phyloP scores from a whole-genome alignment of 2,797 vertebrate genomes.

The Pyrocephalus nanus region DNA sequence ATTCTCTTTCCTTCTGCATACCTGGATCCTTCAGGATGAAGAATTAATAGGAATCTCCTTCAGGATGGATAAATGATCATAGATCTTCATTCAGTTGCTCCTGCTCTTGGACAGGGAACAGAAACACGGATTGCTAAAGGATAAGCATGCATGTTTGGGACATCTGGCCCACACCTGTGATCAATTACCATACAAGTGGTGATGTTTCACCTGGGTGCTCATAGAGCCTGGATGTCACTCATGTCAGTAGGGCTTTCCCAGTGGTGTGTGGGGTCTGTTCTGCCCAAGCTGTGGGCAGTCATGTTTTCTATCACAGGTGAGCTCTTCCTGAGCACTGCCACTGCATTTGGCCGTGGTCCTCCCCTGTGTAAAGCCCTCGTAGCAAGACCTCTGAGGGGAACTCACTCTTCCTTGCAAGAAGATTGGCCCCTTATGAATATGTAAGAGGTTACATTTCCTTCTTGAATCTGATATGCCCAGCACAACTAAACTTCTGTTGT shows the following conservation, averaged over 20 bases:
- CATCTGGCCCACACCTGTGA: not conserved
- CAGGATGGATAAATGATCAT: not conserved
- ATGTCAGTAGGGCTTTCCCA: not conserved
- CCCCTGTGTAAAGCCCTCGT: not conserved
- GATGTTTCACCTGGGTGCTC: not conserved
- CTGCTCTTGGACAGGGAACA: not conserved
- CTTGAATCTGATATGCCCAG: not conserved
- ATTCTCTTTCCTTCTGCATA: not conserved
- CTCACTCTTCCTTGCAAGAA: not conserved
- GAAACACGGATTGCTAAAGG: not conserved
- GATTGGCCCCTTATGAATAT: not conserved
- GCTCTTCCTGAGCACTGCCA: not conserved
- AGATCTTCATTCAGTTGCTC: not conserved
- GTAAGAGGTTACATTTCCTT: not conserved
- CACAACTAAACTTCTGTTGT: not conserved
- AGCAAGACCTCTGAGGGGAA: not conserved
- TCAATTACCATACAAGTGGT: accelerated
- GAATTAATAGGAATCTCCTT: not conserved
- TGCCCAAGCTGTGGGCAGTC: not conserved
- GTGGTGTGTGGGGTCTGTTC: not conserved
- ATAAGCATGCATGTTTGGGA: not conserved
- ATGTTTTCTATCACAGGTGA: not conserved
- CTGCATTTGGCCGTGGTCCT: not conserved
- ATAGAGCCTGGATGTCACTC: not conserved
- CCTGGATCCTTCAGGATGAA: not conserved